Base-by-base conservation (phyloP, 2,113 vertebrate genomes). In the Argyrosomus japonicus region DNA sequence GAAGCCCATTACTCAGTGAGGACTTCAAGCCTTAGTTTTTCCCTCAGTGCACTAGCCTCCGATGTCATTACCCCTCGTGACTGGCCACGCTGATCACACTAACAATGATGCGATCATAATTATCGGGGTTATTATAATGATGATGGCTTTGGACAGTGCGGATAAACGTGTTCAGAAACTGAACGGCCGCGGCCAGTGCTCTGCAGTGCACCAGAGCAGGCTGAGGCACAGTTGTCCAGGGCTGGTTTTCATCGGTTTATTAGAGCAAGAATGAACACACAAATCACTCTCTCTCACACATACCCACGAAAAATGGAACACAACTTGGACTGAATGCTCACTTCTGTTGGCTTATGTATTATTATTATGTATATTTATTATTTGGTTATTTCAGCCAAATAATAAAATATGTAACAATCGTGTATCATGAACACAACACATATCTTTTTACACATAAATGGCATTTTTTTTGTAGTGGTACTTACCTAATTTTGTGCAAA, bases 41-140 rank as follows among this genome's bases (percentile, higher is more conserved):
- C 79, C 74, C 71, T 68, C 51, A 14, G 53, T 78, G 64, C 75
- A 21, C 72, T 57, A 61, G 53, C 80, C 61, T 76, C 84, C 80
- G 73, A 72, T 87, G 81, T 79, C 73, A 89, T 92, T 81, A 81
- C 74, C 84, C 81, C 50, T 65, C 21, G 61, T 85, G 87, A 88
- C 81, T 64, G 83, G 84, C 61, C 82, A 82, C 45, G 18, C 75
- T 86, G 83, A 90, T 88, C 89, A 73, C 62, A 67, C 82, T 68
- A 87, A 85, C 78, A 81, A 67, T 72, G 83, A 86, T 90, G 73
- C 53, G 71, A 83, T 89, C 74, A 77, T 89, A 87, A 88, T 93
- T 87, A 90, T 18, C 70, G 58, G 77, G 81, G 74, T 56, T 68
- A 83, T 76, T 68, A 79, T 86, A 82, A 82, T 9, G 75, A 79